These are phyloP conservation scores for Malacosoma neustria DNA, from an alignment of 2,888 invertebrate species.

Conservation along the genomic window DNA sequence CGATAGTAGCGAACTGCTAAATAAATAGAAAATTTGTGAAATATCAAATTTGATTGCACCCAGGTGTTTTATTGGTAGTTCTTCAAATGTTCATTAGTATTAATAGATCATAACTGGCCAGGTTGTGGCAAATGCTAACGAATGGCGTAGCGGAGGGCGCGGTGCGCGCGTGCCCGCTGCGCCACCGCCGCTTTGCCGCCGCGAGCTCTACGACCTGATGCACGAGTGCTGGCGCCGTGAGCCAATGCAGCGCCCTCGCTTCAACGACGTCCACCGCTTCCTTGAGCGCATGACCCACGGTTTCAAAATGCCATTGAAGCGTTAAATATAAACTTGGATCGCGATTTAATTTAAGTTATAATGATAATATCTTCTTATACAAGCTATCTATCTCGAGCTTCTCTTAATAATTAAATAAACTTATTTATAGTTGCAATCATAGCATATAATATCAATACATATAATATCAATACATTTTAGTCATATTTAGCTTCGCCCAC, in stretches of 20 bases:
- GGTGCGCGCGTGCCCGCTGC: constrained; percentile 65
- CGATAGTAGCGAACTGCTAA: too few relatives aligned
- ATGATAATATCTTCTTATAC: too few relatives aligned
- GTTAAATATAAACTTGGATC: constrained; percentile 18
- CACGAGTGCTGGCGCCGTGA: constrained; percentile 93
- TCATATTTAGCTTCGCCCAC: constrained; percentile 13
- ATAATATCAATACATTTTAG: constrained; percentile 15
- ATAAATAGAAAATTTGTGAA: too few relatives aligned
- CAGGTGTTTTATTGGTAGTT: too few relatives aligned
- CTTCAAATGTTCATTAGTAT: too few relatives aligned
- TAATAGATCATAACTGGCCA: constrained; percentile 37
- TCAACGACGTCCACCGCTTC: constrained; percentile 91
- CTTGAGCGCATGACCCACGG: constrained; percentile 85
- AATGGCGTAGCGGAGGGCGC: constrained; percentile 74
- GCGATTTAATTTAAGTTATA: too few relatives aligned
- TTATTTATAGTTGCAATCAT: constrained; percentile 12
- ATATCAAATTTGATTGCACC: too few relatives aligned
- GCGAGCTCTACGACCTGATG: constrained; percentile 94
- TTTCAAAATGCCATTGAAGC: constrained; percentile 66
- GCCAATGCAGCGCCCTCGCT: constrained; percentile 86
- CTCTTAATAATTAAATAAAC: constrained; percentile 14
- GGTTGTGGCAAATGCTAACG: constrained; percentile 78
- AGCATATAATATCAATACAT: too few relatives aligned
- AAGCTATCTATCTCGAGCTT: too few relatives aligned
- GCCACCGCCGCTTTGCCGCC: constrained; percentile 84